Percentiles rank a stretch among this genome's conserved stretches.
phyloP scores from a whole-genome alignment of 2,113 vertebrate genomes.

The Chrysemys picta region DNA sequence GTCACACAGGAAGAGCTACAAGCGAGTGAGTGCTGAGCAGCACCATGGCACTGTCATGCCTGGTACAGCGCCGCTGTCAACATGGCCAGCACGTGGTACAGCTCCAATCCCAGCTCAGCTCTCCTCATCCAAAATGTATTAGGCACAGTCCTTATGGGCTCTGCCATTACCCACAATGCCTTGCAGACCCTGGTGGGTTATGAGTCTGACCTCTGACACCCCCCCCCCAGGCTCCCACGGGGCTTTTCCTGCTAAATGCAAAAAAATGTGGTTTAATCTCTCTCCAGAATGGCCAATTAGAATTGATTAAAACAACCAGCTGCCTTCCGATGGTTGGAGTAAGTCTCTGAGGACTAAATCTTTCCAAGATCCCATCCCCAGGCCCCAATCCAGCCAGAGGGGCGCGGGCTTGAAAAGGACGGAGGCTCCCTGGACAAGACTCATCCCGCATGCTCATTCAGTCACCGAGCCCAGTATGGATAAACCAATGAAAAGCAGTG shows the following conservation, averaged over 20 bases:
- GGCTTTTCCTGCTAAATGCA: not conserved
- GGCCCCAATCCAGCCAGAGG: not conserved
- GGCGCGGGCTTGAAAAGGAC: not conserved
- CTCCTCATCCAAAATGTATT: slow-evolving; percentile 5
- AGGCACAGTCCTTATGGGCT: not conserved
- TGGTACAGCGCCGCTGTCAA: too few relatives aligned
- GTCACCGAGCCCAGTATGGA: too few relatives aligned
- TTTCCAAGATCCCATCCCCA: not conserved
- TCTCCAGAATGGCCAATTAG: slow-evolving; percentile 59
- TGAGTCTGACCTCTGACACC: slow-evolving; percentile 78
- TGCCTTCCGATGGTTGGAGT: not conserved
- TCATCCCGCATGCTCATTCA: not conserved
- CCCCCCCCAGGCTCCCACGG: not conserved
- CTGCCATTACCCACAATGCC: slow-evolving; percentile 77
- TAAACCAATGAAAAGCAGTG: not conserved
- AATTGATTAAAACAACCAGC: not conserved
- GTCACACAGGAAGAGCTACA: too few relatives aligned
- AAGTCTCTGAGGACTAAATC: not conserved
- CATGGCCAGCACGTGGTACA: too few relatives aligned
- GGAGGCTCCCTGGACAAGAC: not conserved
- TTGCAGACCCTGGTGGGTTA: slow-evolving; percentile 78
- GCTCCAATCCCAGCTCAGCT: not conserved
- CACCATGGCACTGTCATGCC: too few relatives aligned
- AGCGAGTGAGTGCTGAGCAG: too few relatives aligned
- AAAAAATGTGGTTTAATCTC: slow-evolving; percentile 60